A percentile compares a stretch with the other conserved stretches of the same genome.
Evolutionary conservation across 2,113 vertebrate genomes (phyloP).

Genomic region (Verasper variegatus): DNA sequence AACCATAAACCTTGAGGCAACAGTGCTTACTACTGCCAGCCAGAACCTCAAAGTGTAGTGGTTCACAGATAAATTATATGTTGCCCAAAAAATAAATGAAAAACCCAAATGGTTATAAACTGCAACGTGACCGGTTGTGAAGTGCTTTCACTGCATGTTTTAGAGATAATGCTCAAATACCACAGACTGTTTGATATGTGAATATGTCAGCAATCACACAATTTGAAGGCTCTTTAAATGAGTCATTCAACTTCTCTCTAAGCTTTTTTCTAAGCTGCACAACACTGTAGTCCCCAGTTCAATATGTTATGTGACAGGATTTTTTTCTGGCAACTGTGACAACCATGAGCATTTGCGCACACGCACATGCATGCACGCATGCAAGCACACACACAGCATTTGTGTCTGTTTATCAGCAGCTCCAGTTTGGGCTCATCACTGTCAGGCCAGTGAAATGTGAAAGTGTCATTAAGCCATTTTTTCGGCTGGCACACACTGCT

Average conservation of each 20-base stretch:
- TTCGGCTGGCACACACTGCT: conserved; percentile 35
- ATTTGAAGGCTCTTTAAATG: too few species aligned
- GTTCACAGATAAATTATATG: too few species aligned
- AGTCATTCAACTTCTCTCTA: neutral
- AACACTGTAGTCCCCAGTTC: neutral
- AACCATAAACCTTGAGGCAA: too few species aligned
- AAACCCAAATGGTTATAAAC: too few species aligned
- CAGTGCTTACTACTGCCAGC: too few species aligned
- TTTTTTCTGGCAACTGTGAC: neutral
- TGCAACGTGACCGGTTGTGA: neutral
- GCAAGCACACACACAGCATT: neutral
- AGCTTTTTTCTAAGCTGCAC: neutral
- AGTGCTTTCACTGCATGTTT: neutral
- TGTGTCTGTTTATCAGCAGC: conserved; percentile 34
- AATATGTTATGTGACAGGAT: neutral
- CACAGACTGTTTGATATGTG: neutral
- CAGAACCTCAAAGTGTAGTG: too few species aligned
- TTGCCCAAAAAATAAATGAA: too few species aligned
- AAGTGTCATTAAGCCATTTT: conserved; percentile 50
- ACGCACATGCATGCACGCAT: neutral
- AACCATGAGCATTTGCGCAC: neutral
- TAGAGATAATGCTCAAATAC: neutral
- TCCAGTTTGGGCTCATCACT: conserved; percentile 30
- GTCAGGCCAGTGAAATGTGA: conserved; percentile 50
- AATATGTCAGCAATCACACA: neutral